A percentile compares a stretch with the other conserved stretches of the same genome.
phyloP scores from a whole-genome alignment of 2,888 invertebrate species.

The Phalangium opilio region DNA sequence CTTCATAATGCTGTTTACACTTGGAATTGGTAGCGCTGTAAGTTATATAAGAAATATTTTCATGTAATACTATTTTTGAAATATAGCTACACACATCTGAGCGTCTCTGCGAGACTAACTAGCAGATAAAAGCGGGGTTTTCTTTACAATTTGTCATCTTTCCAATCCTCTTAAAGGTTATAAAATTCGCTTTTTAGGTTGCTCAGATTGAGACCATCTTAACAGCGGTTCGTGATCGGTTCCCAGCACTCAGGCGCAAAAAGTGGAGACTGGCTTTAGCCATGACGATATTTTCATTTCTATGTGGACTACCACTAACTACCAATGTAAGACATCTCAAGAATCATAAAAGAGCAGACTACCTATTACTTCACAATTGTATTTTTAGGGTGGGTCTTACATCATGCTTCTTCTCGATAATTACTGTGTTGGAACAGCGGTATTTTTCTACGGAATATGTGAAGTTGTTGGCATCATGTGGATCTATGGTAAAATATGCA shows the following conservation, averaged over 20 bases:
- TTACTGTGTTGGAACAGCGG: conserved; percentile 20
- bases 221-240: conserved; percentile 18
- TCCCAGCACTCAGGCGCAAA: conserved; percentile 12
- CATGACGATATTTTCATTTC: conserved; percentile 12
- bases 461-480: conserved; percentile 42
- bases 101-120: too few species aligned
- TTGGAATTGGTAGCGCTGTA: conserved; percentile 48
- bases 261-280: conserved; percentile 14
- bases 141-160: too few species aligned
- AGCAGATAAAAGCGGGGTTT: too few species aligned
- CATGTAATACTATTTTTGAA: too few species aligned
- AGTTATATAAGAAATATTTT: too few species aligned
- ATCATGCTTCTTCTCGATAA: conserved; percentile 19
- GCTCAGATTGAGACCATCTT: conserved; percentile 19
- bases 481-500: conserved; percentile 47
- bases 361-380: too few species aligned
- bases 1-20: conserved; percentile 63
- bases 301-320: conserved; percentile 19
- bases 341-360: too few species aligned
- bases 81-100: too few species aligned
- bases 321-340: conserved; percentile 21
- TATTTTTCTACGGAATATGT: conserved; percentile 41
- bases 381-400: conserved; percentile 18
- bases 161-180: too few species aligned
- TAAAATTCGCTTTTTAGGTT: too few species aligned